Evolutionary conservation across 1,140 invertebrate genomes (phyloP).

Genomic region (Drosophila truncata): DNA sequence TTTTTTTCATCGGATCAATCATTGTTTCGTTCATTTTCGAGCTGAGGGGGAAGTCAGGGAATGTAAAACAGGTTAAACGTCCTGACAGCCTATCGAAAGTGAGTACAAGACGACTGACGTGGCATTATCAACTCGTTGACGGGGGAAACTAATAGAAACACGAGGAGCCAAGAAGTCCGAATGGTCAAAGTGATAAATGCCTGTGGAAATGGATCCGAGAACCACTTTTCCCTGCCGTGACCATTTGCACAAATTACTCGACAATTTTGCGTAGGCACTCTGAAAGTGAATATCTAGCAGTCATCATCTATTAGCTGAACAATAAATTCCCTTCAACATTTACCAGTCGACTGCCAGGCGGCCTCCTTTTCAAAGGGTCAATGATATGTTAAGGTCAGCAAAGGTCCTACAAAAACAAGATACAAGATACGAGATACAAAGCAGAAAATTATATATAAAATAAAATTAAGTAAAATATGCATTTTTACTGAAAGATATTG

Average conservation of each 20-base stretch:
- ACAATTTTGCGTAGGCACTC: conserved; percentile 37
- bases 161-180: conserved; percentile 7
- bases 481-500: no score
- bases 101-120: conserved; percentile 29
- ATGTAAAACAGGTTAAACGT: conserved; percentile 34
- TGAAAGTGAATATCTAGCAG: conserved; percentile 45
- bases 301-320: conserved; percentile 58
- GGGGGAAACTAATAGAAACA: conserved; percentile 13
- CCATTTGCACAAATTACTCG: conserved; percentile 54
- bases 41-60: background rate
- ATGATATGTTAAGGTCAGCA: conserved; percentile 20
- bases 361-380: conserved; percentile 17
- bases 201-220: conserved; percentile 27
- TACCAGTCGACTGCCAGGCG: conserved; percentile 7
- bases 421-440: background rate
- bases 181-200: conserved; percentile 44
- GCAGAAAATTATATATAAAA: background rate
- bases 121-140: conserved; percentile 42
- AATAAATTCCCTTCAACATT: conserved; percentile 51
- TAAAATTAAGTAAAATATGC: no score
- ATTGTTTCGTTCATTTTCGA: conserved; percentile 33
- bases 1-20: conserved; percentile 24
- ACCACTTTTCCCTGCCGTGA: conserved; percentile 1
- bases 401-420: background rate
- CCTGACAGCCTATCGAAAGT: conserved; percentile 23